Evolutionary conservation across 2,888 invertebrate genomes (phyloP).

Genomic region (Acrocyrtus sp.): DNA sequence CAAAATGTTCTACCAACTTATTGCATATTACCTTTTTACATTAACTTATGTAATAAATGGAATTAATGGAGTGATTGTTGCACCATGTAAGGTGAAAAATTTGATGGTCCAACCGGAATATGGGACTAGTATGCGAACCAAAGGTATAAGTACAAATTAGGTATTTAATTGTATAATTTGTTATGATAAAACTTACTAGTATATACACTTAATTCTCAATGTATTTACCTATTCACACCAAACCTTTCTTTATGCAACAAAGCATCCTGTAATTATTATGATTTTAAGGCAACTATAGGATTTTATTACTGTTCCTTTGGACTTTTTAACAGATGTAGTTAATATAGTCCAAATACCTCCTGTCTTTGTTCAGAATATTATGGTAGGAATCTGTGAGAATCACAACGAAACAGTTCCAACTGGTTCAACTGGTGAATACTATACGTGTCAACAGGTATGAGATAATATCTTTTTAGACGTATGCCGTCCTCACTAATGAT

Average conservation of each 20-base stretch:
- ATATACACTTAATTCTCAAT: not conserved
- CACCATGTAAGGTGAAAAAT: conserved; percentile 47
- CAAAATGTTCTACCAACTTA: too few relatives aligned
- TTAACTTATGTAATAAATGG: not conserved
- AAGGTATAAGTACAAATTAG: conserved; percentile 20
- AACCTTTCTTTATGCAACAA: too few relatives aligned
- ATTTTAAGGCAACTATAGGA: too few relatives aligned
- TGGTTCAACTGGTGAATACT: conserved; percentile 24
- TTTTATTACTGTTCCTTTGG: too few relatives aligned
- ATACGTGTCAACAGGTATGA: conserved; percentile 39
- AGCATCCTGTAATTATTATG: too few relatives aligned
- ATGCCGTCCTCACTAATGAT: too few relatives aligned
- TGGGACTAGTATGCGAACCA: conserved; percentile 41
- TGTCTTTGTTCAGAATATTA: conserved; percentile 45
- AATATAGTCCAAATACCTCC: conserved; percentile 47
- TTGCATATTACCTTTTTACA: not conserved
- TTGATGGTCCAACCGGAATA: conserved; percentile 28
- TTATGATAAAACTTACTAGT: not conserved
- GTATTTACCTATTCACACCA: conserved; percentile 16
- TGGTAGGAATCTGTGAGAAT: conserved; percentile 43
- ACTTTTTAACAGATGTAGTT: conserved; percentile 23
- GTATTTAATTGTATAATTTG: not conserved
- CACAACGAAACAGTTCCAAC: conserved; percentile 19
- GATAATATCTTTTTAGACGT: too few relatives aligned
- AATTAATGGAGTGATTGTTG: conserved; percentile 1